These are phyloP conservation scores for Boloria selene DNA, from an alignment of 2,888 invertebrate genomes.

Conservation along the genomic window DNA sequence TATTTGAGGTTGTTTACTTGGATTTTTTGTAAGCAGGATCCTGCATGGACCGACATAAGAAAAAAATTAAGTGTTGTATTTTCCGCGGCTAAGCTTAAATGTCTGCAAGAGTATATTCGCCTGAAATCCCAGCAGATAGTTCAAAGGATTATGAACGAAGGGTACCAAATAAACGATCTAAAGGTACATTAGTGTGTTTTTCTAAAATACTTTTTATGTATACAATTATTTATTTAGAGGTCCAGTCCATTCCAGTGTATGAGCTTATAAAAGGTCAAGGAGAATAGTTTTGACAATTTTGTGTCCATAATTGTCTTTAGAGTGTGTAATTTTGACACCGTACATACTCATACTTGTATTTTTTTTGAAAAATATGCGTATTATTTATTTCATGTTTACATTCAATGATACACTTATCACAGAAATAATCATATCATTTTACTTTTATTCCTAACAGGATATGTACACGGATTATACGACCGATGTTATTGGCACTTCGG, in stretches of 20 bases:
- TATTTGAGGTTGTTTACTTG: background rate
- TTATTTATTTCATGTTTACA: background rate
- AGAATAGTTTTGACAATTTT: background rate
- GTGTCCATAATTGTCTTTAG: no score
- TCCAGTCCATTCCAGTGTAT: no score
- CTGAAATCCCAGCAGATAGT: slow-evolving; percentile 43
- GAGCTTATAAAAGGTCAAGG: no score
- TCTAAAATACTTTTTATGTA: background rate
- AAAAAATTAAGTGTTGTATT: slow-evolving; percentile 44
- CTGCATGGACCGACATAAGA: slow-evolving; percentile 44
- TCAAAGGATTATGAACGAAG: slow-evolving; percentile 43
- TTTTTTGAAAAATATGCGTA: no score
- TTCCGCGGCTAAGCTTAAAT: slow-evolving; percentile 46
- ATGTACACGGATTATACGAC: slow-evolving; percentile 48
- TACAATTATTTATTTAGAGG: background rate
- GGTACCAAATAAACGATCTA: slow-evolving; percentile 33
- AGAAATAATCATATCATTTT: background rate
- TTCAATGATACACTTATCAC: no score
- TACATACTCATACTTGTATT: no score
- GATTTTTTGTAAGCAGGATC: slow-evolving; percentile 39
- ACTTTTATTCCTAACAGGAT: slow-evolving; percentile 34
- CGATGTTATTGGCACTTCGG: slow-evolving; percentile 48
- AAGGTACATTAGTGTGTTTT: slow-evolving; percentile 35
- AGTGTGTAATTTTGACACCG: no score
- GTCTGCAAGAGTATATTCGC: slow-evolving; percentile 35